A percentile compares a stretch with the other conserved stretches of the same genome.
Conservation (phyloP, 2,113 vertebrate genomes). For the Macroglossus sobrinus region DNA sequence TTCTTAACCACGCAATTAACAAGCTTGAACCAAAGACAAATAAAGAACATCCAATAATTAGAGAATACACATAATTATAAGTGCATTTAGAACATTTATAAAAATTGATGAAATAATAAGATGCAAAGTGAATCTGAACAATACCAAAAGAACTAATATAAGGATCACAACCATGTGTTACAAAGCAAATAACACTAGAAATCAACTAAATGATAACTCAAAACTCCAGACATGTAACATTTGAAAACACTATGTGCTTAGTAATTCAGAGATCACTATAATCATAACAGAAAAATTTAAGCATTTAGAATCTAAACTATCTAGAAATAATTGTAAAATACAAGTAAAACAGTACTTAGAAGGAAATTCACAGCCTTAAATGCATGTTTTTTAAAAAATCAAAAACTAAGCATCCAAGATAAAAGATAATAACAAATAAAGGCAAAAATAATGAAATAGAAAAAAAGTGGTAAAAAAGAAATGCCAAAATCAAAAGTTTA, state of each 20-base stretch:
- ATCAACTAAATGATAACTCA: background rate
- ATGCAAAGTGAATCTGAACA: background rate
- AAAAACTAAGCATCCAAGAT: background rate
- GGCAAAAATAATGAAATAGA: background rate
- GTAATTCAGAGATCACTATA: background rate
- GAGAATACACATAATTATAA: background rate
- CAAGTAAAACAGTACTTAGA: background rate
- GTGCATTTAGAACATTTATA: background rate
- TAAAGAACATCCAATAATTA: background rate
- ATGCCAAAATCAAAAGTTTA: background rate
- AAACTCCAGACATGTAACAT: background rate
- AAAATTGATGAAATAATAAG: background rate
- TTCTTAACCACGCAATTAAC: background rate
- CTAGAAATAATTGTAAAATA: background rate
- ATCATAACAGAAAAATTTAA: background rate
- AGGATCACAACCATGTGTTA: background rate
- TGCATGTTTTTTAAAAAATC: background rate
- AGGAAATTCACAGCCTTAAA: background rate
- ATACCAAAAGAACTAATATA: background rate
- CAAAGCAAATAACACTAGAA: conserved; percentile 7
- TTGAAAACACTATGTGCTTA: background rate
- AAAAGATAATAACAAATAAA: background rate
- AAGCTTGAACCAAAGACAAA: background rate
- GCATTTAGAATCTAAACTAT: background rate
- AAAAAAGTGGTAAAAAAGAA: background rate